A percentile compares a stretch with the other conserved stretches of the same genome.
Conservation (phyloP, 2,888 invertebrate genomes). For the Rhodophaea formosa region DNA sequence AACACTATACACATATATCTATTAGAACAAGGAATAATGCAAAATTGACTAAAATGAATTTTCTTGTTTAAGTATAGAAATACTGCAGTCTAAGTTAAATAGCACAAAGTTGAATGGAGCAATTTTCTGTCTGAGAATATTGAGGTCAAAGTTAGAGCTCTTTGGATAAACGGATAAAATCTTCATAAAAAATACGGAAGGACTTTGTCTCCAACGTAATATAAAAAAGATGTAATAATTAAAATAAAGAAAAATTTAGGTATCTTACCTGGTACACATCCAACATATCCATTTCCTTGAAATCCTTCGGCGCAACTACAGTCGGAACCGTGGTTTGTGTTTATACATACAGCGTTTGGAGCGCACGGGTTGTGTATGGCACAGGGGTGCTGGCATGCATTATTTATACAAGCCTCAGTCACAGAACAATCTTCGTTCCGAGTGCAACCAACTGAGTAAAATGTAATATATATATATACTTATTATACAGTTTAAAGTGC, state of each 20-base stretch:
- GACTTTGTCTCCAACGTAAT: too few relatives aligned
- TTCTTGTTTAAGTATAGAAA: too few relatives aligned
- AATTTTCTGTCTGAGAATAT: too few relatives aligned
- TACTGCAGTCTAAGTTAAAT: too few relatives aligned
- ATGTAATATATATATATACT: slow-evolving; percentile 53
- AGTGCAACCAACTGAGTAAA: slow-evolving; percentile 89
- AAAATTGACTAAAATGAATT: too few relatives aligned
- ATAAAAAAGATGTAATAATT: neutral
- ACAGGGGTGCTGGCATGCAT: slow-evolving; percentile 93
- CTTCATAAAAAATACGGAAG: too few relatives aligned
- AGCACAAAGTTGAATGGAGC: too few relatives aligned
- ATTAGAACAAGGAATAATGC: too few relatives aligned
- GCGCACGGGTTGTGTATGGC: slow-evolving; percentile 92
- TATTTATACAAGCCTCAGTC: slow-evolving; percentile 92
- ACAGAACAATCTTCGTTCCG: slow-evolving; percentile 91
- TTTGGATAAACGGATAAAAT: too few relatives aligned
- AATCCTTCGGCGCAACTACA: slow-evolving; percentile 93
- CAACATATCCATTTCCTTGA: slow-evolving; percentile 92
- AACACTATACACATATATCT: too few relatives aligned
- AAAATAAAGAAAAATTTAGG: neutral
- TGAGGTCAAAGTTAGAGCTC: too few relatives aligned
- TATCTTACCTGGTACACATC: slow-evolving; percentile 87
- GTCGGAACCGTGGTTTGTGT: slow-evolving; percentile 92
- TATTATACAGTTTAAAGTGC: slow-evolving; percentile 21
- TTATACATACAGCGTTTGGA: slow-evolving; percentile 91